Percentiles rank a stretch among this genome's conserved stretches.
phyloP scores from a whole-genome alignment of 2,113 vertebrate species.

The Microtus ochrogaster region DNA sequence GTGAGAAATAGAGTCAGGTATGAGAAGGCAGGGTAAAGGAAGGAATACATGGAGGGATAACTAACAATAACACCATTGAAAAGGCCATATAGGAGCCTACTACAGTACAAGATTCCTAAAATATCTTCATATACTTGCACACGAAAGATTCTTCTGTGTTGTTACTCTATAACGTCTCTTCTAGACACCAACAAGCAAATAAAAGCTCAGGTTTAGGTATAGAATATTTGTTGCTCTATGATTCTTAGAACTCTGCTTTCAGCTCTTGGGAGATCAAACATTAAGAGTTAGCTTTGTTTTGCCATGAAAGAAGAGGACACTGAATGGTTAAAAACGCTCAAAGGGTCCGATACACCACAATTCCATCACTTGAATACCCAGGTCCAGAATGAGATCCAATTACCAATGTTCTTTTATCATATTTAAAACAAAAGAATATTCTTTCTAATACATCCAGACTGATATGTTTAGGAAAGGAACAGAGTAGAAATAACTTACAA shows the following conservation, averaged over 20 bases:
- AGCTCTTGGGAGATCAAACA: neutral
- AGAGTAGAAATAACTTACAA: neutral
- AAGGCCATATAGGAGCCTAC: neutral
- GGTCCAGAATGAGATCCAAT: neutral
- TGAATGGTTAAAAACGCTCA: neutral
- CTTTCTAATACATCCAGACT: neutral
- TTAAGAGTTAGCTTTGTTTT: neutral
- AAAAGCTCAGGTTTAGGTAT: neutral
- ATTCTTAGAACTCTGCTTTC: neutral
- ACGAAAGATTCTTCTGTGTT: neutral
- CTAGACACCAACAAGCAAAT: neutral
- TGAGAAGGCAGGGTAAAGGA: neutral
- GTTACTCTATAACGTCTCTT: neutral
- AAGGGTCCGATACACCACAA: fast-evolving
- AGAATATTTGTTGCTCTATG: neutral
- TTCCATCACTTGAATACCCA: neutral
- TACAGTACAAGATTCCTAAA: neutral
- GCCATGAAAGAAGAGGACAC: neutral
- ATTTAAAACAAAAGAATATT: neutral
- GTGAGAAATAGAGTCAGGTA: neutral
- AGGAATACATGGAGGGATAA: neutral
- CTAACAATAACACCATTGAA: neutral
- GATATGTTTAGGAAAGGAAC: neutral
- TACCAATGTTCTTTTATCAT: neutral
- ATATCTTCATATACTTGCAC: neutral